Evolutionary conservation across 2,888 invertebrate species (phyloP), one percentile per base, ranked within the genome.

Genomic region (Busseola fusca): DNA sequence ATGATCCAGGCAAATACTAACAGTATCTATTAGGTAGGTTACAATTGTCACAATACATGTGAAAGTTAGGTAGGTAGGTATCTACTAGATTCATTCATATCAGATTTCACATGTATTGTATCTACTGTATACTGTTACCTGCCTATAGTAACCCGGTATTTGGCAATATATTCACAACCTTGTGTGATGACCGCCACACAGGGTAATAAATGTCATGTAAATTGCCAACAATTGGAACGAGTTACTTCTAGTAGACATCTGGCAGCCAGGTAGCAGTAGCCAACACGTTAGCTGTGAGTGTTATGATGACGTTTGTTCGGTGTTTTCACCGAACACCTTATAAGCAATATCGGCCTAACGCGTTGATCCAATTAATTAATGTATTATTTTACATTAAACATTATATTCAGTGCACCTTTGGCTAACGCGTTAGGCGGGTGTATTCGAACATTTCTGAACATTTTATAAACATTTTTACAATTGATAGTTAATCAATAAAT

Each of bases 131-230:
- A 52, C n/a, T n/a, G 30, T 21, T 48, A 27, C 48, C 50, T 30
- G n/a, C 2, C 6, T 40, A 27, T 27, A 57, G 21, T 37, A 48
- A 56, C 64, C 57, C 70, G 66, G 67, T 60, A 66, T 65, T 79
- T 80, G 77, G 68, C 77, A 74, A 80, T 81, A 81, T 72, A 72
- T 58, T 60, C 64, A 68, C 56, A 72, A 45, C 73, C 77, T 80
- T 77, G 70, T 64, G 62, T 59, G 57, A 76, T 76, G 80, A 72
- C 76, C 72, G 67, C 64, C 66, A 75, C 58, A 54, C 57, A 37
- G 63, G 18, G 34, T 67, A 50, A 70, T 76, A 68, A 67, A 80
- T 72, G 81, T 69, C 42, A 67, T 62, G 69, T 48, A 60, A 69
- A 81, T 58, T 77, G 74, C 78, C 74, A 78, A 66, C 64, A 48